Conservation (phyloP, 2,888 invertebrate species). For the Patella ulyssiponensis region DNA sequence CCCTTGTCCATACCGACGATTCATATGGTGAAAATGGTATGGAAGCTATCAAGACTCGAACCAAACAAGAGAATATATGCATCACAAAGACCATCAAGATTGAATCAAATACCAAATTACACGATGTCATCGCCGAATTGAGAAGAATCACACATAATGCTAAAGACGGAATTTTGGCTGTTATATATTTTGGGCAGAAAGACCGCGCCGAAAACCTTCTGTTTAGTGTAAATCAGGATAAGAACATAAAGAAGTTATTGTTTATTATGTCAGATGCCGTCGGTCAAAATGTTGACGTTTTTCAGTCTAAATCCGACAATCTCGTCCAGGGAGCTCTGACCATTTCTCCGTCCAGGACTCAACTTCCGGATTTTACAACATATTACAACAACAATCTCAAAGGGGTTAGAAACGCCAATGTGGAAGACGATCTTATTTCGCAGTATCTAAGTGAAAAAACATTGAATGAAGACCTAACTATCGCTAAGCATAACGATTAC, state of each 20-base stretch:
- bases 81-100: slow-evolving; percentile 39
- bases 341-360: slow-evolving; percentile 35
- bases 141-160: slow-evolving; percentile 32
- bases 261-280: slow-evolving; percentile 56
- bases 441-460: neutral
- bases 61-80: slow-evolving; percentile 49
- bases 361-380: slow-evolving; percentile 34
- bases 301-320: slow-evolving; percentile 28
- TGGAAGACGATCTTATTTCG: slow-evolving; percentile 11
- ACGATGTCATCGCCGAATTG: slow-evolving; percentile 24
- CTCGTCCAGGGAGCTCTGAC: slow-evolving; percentile 44
- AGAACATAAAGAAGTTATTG: slow-evolving; percentile 26
- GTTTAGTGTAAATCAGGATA: slow-evolving; percentile 11
- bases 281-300: slow-evolving; percentile 40
- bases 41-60: slow-evolving; percentile 38
- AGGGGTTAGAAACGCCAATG: slow-evolving; percentile 2
- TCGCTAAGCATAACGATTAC: slow-evolving; percentile 35
- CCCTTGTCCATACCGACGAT: slow-evolving; percentile 52
- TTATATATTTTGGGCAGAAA: slow-evolving; percentile 54
- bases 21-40: slow-evolving; percentile 43
- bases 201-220: slow-evolving; percentile 39
- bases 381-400: slow-evolving; percentile 20
- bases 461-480: neutral
- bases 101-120: neutral
- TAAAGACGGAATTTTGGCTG: slow-evolving; percentile 40